Conservation (phyloP, 2,888 invertebrate species). For the Trachelus iudaicus region DNA sequence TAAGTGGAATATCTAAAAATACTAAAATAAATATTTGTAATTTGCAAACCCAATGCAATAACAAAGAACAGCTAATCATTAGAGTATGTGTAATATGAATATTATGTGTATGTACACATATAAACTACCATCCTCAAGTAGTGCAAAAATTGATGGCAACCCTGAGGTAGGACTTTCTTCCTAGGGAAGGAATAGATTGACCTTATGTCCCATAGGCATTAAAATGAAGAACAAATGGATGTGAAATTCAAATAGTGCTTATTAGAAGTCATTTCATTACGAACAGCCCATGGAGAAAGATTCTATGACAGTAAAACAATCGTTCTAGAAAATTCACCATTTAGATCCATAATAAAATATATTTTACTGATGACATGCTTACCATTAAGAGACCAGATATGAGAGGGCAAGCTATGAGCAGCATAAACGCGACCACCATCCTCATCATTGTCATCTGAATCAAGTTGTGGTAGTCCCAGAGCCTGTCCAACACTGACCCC, state of each 20-base stretch:
- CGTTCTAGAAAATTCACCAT: not conserved
- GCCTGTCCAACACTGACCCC: slow-evolving; percentile 75
- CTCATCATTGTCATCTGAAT: slow-evolving; percentile 73
- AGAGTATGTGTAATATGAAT: not conserved
- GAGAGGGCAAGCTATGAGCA: slow-evolving; percentile 90
- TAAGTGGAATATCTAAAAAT: not conserved
- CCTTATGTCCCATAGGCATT: not conserved
- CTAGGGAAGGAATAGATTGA: not conserved
- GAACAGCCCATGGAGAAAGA: not conserved
- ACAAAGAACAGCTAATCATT: not conserved
- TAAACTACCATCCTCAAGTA: not conserved
- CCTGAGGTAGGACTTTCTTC: not conserved
- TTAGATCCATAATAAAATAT: not conserved
- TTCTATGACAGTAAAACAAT: not conserved
- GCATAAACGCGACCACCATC: slow-evolving; percentile 81
- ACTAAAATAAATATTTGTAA: not conserved
- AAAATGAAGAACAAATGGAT: not conserved
- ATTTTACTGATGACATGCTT: slow-evolving; percentile 57
- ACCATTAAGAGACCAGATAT: slow-evolving; percentile 94
- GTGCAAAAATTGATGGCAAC: not conserved
- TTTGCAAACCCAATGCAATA: not conserved
- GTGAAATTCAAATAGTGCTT: not conserved
- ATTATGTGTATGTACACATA: not conserved
- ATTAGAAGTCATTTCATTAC: not conserved
- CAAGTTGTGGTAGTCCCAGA: slow-evolving; percentile 76